Percentiles rank a stretch among this genome's conserved stretches.
Evolutionary conservation across 2,113 vertebrate species (phyloP).

Genomic region (Ceyx melanurus): DNA sequence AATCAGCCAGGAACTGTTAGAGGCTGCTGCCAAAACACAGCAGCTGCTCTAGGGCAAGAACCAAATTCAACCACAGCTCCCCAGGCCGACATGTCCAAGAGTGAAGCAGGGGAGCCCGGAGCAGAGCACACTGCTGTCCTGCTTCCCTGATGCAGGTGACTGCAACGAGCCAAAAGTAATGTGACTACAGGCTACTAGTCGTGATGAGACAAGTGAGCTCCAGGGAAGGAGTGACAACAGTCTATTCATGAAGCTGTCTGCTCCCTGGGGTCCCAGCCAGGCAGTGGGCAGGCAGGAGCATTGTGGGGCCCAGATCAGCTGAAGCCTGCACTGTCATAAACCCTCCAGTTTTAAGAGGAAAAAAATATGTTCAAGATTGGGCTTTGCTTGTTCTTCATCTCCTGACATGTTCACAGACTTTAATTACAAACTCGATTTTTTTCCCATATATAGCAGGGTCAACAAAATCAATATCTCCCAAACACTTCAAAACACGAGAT

Average conservation of each 20-base stretch:
- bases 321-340: fast-evolving
- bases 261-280: not conserved
- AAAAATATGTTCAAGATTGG: fast-evolving
- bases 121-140: fast-evolving
- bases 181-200: fast-evolving
- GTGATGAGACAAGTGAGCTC: not conserved
- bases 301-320: not conserved
- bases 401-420: not conserved
- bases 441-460: not conserved
- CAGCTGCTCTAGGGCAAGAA: fast-evolving
- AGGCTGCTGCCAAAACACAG: fast-evolving
- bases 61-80: fast-evolving
- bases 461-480: not conserved
- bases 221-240: fast-evolving
- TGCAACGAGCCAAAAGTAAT: not conserved
- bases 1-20: not conserved
- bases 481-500: not conserved
- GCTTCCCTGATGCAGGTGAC: not conserved
- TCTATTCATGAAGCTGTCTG: not conserved
- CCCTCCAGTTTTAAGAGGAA: not conserved
- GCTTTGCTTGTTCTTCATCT: not conserved
- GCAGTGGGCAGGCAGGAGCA: not conserved
- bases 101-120: fast-evolving
- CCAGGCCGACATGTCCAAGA: not conserved
- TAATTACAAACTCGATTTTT: not conserved